These are phyloP conservation scores for Cacatua alba DNA, from an alignment of 2,113 vertebrate species.

Conservation along the genomic window DNA sequence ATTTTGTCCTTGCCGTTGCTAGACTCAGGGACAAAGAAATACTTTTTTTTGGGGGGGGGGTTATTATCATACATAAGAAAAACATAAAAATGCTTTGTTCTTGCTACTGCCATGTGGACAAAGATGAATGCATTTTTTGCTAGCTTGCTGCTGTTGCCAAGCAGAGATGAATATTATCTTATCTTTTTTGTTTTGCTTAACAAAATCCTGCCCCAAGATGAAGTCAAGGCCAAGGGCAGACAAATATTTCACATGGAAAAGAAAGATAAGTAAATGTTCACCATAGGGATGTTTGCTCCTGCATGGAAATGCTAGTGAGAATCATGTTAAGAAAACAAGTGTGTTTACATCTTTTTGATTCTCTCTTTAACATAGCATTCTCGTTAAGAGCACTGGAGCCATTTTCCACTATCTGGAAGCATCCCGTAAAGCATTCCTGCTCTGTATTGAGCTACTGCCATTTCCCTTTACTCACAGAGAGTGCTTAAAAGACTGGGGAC, in stretches of 20 bases:
- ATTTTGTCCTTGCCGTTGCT: neutral
- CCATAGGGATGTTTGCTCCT: neutral
- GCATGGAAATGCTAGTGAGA: neutral
- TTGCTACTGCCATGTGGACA: neutral
- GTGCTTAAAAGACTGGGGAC: neutral
- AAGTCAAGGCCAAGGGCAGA: slow-evolving; percentile 37
- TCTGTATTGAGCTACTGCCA: neutral
- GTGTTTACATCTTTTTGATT: neutral
- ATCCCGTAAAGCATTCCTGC: neutral
- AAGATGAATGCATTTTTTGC: slow-evolving; percentile 9
- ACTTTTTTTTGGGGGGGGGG: neutral
- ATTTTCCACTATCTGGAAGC: neutral
- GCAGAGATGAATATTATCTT: slow-evolving; percentile 6
- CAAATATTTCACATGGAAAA: slow-evolving; percentile 15
- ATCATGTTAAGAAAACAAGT: slow-evolving; percentile 2
- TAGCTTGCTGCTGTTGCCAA: neutral
- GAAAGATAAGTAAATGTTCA: slow-evolving; percentile 33
- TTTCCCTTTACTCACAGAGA: slow-evolving; percentile 11
- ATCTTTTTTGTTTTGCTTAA: slow-evolving; percentile 18
- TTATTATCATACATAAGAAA: neutral
- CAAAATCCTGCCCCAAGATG: slow-evolving; percentile 3
- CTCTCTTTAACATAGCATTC: neutral
- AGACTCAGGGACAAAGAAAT: neutral
- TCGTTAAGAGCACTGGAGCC: neutral
- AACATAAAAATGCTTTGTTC: slow-evolving; percentile 12